phyloP scores from a whole-genome alignment of 1,140 invertebrate genomes.

The Aplysia californica region DNA sequence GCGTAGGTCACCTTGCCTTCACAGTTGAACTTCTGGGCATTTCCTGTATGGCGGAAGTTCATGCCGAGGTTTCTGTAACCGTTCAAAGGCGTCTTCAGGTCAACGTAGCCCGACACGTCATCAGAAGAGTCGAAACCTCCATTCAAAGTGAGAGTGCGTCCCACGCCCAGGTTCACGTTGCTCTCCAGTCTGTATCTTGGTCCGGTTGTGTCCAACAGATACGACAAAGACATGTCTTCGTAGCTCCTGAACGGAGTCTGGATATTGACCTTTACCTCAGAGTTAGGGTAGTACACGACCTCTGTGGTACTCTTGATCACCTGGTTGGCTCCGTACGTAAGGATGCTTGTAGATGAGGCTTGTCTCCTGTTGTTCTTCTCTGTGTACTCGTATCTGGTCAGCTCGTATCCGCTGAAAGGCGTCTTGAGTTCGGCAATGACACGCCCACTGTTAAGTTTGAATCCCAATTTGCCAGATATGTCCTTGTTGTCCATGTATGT shows the following conservation, averaged over 20 bases:
- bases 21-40: constrained; percentile 17
- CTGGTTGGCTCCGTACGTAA: constrained; percentile 37
- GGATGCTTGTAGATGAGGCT: background rate
- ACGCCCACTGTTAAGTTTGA: background rate
- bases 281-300: constrained; percentile 15
- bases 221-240: constrained; percentile 10
- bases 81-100: constrained; percentile 33
- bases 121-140: constrained; percentile 19
- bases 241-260: constrained; percentile 35
- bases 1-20: constrained; percentile 32
- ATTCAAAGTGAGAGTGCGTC: constrained; percentile 13
- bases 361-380: background rate
- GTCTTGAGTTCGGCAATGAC: constrained; percentile 1
- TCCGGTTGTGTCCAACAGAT: constrained; percentile 11
- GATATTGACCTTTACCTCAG: constrained; percentile 17
- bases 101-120: constrained; percentile 31
- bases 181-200: constrained; percentile 4
- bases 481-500: constrained; percentile 23
- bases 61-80: constrained; percentile 31
- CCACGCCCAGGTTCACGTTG: constrained; percentile 5
- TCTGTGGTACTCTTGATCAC: constrained; percentile 25
- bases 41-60: constrained; percentile 36
- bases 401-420: constrained; percentile 36
- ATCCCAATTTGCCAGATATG: constrained; percentile 6
- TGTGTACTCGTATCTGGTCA: background rate